A percentile compares a stretch with the other conserved stretches of the same genome.
These are phyloP conservation scores for Onychomys leucogaster DNA, from an alignment of 2,797 vertebrate genomes.

Conservation along the genomic window DNA sequence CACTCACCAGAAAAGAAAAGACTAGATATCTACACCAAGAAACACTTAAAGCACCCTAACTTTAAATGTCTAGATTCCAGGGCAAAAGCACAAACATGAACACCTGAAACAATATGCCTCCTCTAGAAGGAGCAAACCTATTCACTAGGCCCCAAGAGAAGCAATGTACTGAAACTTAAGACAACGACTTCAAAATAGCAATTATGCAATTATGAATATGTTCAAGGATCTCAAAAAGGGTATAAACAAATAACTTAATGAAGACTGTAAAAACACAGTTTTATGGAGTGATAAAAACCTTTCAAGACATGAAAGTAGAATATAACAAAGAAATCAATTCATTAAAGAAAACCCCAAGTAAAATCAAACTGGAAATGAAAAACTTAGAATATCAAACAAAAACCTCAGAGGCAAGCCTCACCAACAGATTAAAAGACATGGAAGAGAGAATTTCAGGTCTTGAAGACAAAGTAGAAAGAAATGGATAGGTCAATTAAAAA, in stretches of 20 bases:
- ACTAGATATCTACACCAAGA: neutral
- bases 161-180: neutral
- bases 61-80: neutral
- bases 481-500: neutral
- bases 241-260: neutral
- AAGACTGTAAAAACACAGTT: neutral
- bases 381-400: neutral
- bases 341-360: neutral
- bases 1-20: neutral
- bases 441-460: no score
- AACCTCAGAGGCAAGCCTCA: neutral
- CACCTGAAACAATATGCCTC: neutral
- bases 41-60: neutral
- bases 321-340: neutral
- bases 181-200: neutral
- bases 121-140: neutral
- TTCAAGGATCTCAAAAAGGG: neutral
- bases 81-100: neutral
- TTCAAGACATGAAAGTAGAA: neutral
- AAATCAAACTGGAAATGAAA: neutral
- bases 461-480: neutral
- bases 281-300: neutral
- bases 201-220: neutral
- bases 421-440: neutral
- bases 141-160: neutral